Evolutionary conservation across 2,113 vertebrate species (phyloP).

Genomic region (Mandrillus leucophaeus): DNA sequence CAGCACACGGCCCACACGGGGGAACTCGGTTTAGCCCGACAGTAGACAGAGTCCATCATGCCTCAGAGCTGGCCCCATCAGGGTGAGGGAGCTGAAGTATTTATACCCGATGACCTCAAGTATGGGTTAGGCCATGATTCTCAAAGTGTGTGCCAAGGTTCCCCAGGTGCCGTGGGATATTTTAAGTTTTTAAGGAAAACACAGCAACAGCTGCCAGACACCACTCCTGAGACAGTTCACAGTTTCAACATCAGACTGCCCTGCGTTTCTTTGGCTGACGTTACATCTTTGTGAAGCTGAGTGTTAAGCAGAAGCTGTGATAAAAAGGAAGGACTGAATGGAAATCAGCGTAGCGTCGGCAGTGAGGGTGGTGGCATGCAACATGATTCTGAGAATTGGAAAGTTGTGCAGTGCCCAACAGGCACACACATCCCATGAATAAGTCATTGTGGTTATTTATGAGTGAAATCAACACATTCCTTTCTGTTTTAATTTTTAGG

Average conservation of each 20-base stretch:
- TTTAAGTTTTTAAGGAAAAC: neutral
- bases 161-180: neutral
- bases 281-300: neutral
- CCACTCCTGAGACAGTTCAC: neutral
- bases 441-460: neutral
- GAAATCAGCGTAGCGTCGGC: neutral
- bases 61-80: neutral
- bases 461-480: neutral
- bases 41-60: neutral
- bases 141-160: too few relatives aligned
- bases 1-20: fast-evolving
- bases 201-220: neutral
- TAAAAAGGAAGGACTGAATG: neutral
- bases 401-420: neutral
- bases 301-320: neutral
- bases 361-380: neutral
- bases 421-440: neutral
- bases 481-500: neutral
- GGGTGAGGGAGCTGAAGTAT: neutral
- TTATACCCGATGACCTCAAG: neutral
- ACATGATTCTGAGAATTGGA: neutral
- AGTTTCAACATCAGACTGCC: neutral
- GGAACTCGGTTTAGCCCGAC: neutral
- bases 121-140: neutral
- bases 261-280: neutral